Percentiles rank a stretch among this genome's conserved stretches.
Evolutionary conservation across 2,113 vertebrate genomes (phyloP).

Genomic region (Percopsis transmontana): DNA sequence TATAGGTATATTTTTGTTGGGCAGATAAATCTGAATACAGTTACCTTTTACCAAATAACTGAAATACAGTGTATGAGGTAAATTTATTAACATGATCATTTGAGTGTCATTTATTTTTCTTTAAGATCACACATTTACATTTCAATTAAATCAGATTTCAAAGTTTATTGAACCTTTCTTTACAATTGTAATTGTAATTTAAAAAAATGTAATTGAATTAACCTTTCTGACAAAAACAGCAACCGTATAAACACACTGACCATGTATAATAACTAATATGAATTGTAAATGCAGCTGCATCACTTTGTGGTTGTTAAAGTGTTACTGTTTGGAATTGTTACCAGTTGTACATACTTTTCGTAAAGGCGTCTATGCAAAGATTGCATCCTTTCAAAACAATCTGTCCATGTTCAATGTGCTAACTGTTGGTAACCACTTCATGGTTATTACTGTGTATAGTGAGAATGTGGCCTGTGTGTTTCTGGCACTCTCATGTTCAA

Average conservation of each 20-base stretch:
- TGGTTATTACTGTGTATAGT: conserved; percentile 80
- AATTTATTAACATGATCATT: conserved; percentile 34
- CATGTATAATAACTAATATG: conserved; percentile 46
- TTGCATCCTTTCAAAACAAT: conserved; percentile 83
- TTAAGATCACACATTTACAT: conserved; percentile 14
- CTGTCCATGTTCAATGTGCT: conserved; percentile 76
- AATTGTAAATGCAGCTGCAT: conserved; percentile 51
- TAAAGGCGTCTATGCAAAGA: conserved; percentile 94
- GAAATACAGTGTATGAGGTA: conserved; percentile 39
- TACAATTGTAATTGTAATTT: too few species aligned
- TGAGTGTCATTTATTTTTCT: conserved; percentile 23
- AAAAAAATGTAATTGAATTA: conserved; percentile 23
- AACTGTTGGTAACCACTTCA: conserved; percentile 73
- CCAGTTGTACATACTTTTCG: conserved; percentile 67
- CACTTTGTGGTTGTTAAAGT: conserved; percentile 38
- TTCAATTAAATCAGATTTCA: background rate
- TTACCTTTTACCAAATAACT: conserved; percentile 75
- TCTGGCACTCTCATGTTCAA: conserved; percentile 82
- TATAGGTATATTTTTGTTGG: conserved; percentile 72
- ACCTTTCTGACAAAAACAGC: conserved; percentile 59
- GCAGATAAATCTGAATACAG: conserved; percentile 56
- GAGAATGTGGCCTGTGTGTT: conserved; percentile 84
- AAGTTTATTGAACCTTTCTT: too few species aligned
- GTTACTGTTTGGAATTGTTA: conserved; percentile 50
- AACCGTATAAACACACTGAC: conserved; percentile 34